Evolutionary conservation across 2,888 invertebrate species (phyloP).

Genomic region (Drosophila incognita): DNA sequence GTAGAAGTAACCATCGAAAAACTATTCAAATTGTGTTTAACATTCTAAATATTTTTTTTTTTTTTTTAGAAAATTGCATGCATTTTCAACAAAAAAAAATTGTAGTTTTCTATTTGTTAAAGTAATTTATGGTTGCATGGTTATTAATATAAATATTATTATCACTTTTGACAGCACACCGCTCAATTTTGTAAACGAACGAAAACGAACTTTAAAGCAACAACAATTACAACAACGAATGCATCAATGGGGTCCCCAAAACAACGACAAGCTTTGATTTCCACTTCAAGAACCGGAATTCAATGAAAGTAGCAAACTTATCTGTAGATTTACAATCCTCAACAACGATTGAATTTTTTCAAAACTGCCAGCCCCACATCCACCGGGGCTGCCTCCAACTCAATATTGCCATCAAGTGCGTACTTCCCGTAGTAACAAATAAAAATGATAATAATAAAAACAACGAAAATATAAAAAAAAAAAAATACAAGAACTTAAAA

Average conservation of each 20-base stretch:
- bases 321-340: constrained; percentile 63
- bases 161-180: constrained; percentile 67
- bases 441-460: constrained; percentile 23
- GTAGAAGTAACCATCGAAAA: constrained; percentile 24
- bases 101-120: constrained; percentile 26
- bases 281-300: constrained; percentile 43
- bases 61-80: constrained; percentile 55
- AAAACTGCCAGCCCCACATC: constrained; percentile 58
- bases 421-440: constrained; percentile 62
- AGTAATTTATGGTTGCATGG: not conserved
- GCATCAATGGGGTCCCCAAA: constrained; percentile 68
- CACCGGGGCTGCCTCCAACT: constrained; percentile 39
- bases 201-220: constrained; percentile 65
- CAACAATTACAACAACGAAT: constrained; percentile 63
- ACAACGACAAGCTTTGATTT: constrained; percentile 55
- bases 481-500: constrained; percentile 20
- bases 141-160: constrained; percentile 8
- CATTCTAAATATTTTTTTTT: constrained; percentile 40
- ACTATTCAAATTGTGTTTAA: constrained; percentile 58
- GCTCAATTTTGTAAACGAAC: constrained; percentile 79
- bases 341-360: constrained; percentile 79
- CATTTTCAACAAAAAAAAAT: not conserved
- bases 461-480: constrained; percentile 29
- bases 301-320: constrained; percentile 53
- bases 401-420: constrained; percentile 66